Base-by-base conservation (phyloP, 2,888 invertebrate species). In the Phytoseiulus persimilis region DNA sequence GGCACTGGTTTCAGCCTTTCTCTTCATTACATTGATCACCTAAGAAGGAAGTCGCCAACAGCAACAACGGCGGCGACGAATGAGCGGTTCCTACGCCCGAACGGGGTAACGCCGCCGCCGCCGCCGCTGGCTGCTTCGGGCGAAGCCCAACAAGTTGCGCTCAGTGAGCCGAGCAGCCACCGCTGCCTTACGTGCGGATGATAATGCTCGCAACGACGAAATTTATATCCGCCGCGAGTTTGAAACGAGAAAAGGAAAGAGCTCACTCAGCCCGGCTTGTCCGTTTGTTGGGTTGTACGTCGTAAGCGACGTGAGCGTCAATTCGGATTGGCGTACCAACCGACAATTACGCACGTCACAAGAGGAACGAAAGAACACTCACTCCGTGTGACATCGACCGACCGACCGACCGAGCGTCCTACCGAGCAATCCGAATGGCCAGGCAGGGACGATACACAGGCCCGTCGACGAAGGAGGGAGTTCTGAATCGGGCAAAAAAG, bases 231-330 rank as follows among this genome's bases (percentile, higher is more conserved):
- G 65, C 65, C 65, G 65, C 5, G 18, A 65, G 65, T 28, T 65
- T 65, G 23, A 28, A 65, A 65, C 65, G 65, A 65, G 65, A 65
- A 65, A 65, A 65, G 65, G 65, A 18, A 65, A 65, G 65, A 65
- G 18, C 1, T 6, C 1, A 65, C 1, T 6, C 1, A 65, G 65
- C 65, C 18, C 65, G 65, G 65, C 65, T 65, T 65, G 65, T 65
- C 28, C 65, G 65, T 65, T 65, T 65, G 65, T 65, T 65, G 65
- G 65, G 65, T 65, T 65, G 65, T 65, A 65, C 65, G 65, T 65
- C 65, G 65, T 65, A 65, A 65, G 65, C 65, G 65, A 65, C 65
- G 65, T 65, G 65, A 65, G 65, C 65, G 65, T 65, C 65, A 65
- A 65, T 65, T 65, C 65, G 65, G 65, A 65, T 65, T 65, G 65